Percentiles rank a stretch among this genome's conserved stretches.
phyloP scores from a whole-genome alignment of 1,140 invertebrate genomes.

The Rhopalosiphum maidis region DNA sequence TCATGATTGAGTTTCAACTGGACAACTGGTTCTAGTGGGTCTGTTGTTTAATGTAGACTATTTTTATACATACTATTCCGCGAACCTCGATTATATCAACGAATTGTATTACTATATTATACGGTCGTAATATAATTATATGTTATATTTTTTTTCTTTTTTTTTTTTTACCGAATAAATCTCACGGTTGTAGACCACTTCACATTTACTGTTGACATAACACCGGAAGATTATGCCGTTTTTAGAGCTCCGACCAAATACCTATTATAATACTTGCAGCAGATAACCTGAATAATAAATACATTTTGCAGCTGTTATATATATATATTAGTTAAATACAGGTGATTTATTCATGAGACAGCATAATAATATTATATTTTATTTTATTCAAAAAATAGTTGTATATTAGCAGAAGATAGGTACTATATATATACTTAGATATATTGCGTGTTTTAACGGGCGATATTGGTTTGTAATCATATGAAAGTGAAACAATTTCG shows the following conservation, averaged over 20 bases:
- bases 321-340: not conserved
- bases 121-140: slow-evolving; percentile 38
- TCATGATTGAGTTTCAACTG: not conserved
- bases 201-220: slow-evolving; percentile 32
- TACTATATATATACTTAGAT: not conserved
- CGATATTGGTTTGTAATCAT: not conserved
- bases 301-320: not conserved
- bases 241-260: not conserved
- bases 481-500: not conserved
- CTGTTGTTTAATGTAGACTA: not conserved
- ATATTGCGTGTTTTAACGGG: not conserved
- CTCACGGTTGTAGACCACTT: not conserved
- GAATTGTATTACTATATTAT: not conserved
- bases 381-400: not conserved
- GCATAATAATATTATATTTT: not conserved
- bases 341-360: slow-evolving; percentile 18
- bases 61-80: not conserved
- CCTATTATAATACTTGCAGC: not conserved
- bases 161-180: slow-evolving; percentile 25
- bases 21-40: not conserved
- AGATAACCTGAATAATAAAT: not conserved
- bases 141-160: slow-evolving; percentile 26
- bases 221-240: slow-evolving; percentile 37
- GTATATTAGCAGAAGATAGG: too few species aligned
- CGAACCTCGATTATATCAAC: not conserved